phyloP scores from a whole-genome alignment of 2,113 vertebrate genomes.

The Callorhinus ursinus region DNA sequence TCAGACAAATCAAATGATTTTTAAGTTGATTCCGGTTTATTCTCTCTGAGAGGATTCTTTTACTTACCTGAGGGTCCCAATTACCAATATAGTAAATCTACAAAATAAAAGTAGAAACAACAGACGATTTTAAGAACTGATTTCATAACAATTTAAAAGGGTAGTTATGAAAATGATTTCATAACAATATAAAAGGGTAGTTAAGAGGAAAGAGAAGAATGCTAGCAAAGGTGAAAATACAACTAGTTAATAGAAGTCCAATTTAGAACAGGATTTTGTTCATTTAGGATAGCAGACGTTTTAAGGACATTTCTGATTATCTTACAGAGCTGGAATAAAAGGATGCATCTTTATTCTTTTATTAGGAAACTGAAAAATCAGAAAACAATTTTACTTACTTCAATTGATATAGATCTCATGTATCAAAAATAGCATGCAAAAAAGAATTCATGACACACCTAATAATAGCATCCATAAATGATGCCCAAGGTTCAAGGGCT shows the following conservation, averaged over 20 bases:
- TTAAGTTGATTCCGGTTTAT: not conserved
- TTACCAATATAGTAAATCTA: not conserved
- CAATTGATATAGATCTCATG: not conserved
- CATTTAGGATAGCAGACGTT: not conserved
- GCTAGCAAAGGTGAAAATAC: not conserved
- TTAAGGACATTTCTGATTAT: not conserved
- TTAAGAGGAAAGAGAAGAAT: not conserved
- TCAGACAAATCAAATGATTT: constrained; percentile 1
- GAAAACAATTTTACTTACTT: constrained; percentile 31
- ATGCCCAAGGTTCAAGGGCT: not conserved
- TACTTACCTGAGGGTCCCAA: not conserved
- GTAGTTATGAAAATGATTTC: not conserved
- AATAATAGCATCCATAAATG: not conserved
- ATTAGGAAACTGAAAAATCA: not conserved
- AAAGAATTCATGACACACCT: not conserved
- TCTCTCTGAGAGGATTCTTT: not conserved
- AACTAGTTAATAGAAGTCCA: not conserved
- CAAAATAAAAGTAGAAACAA: not conserved
- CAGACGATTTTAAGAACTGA: not conserved
- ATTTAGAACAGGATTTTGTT: not conserved
- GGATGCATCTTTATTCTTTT: not conserved
- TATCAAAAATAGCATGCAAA: not conserved
- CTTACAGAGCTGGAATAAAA: not conserved
- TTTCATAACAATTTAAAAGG: not conserved
- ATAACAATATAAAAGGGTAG: not conserved